A percentile compares a stretch with the other conserved stretches of the same genome.
Evolutionary conservation across 2,113 vertebrate species (phyloP).

Genomic region (Pogonocichla stellata): DNA sequence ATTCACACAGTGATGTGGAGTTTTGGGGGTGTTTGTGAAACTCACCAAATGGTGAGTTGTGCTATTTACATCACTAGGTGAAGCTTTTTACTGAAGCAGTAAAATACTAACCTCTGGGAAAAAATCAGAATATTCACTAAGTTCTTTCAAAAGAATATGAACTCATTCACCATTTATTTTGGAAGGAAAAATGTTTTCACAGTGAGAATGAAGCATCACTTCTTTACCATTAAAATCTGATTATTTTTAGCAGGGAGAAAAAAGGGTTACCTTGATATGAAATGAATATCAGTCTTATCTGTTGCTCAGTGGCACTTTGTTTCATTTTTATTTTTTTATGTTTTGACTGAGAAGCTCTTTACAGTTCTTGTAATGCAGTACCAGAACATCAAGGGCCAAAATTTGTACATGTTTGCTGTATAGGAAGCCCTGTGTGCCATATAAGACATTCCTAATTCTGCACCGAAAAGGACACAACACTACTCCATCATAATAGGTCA

Average conservation of each 20-base stretch:
- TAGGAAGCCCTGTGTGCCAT: neutral
- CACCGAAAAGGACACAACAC: slow-evolving; percentile 13
- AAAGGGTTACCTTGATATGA: neutral
- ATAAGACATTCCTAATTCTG: neutral
- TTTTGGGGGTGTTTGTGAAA: slow-evolving; percentile 70
- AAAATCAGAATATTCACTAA: slow-evolving; percentile 67
- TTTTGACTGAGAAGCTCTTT: neutral
- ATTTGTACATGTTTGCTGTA: neutral
- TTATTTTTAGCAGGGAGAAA: neutral
- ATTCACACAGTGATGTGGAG: slow-evolving; percentile 55
- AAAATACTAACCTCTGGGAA: slow-evolving; percentile 45
- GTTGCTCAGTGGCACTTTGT: neutral
- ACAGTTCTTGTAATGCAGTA: neutral
- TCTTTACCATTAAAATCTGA: slow-evolving; percentile 4
- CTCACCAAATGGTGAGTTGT: slow-evolving; percentile 58
- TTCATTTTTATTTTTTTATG: neutral
- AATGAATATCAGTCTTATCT: neutral
- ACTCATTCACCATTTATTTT: slow-evolving; percentile 34
- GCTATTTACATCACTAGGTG: slow-evolving; percentile 67
- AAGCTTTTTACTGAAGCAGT: slow-evolving; percentile 58
- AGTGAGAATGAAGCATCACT: neutral
- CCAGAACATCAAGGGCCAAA: neutral
- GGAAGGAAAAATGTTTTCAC: slow-evolving; percentile 35
- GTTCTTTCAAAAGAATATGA: slow-evolving; percentile 17
- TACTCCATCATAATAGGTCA: slow-evolving; percentile 48